Percentiles rank a stretch among this genome's conserved stretches.
Evolutionary conservation across 2,797 vertebrate species (phyloP).

Genomic region (Gouania willdenowi): DNA sequence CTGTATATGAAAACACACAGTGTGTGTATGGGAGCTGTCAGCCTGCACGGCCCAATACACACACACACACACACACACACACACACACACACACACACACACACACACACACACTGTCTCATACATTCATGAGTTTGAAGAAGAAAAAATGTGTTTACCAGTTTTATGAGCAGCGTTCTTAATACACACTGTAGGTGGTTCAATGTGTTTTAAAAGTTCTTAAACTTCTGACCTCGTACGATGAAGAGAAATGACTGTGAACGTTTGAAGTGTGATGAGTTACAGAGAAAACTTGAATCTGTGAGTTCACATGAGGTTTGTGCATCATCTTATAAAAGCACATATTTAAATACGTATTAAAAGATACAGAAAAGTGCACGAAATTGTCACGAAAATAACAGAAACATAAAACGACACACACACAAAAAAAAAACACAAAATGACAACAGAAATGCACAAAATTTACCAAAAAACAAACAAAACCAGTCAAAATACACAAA

Average conservation of each 20-base stretch:
- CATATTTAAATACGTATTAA: no score
- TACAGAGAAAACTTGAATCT: conserved; percentile 8
- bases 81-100: conserved; percentile 60
- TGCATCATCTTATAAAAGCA: background rate
- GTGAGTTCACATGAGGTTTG: conserved; percentile 5
- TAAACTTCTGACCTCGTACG: conserved; percentile 25
- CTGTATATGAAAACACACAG: conserved; percentile 55
- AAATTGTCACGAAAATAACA: no score
- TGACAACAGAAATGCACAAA: no score
- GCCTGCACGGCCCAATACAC: no score
- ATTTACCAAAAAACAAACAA: no score
- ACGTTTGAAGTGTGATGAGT: conserved; percentile 6
- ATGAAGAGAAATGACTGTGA: conserved; percentile 29
- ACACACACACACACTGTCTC: conserved; percentile 47
- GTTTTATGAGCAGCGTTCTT: conserved; percentile 16
- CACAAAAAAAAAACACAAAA: no score
- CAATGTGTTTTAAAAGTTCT: conserved; percentile 22
- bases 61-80: no score
- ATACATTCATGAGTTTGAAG: conserved; percentile 69
- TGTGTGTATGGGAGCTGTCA: conserved; percentile 66
- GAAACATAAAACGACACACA: no score
- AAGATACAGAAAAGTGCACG: no score
- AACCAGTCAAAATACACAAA: no score
- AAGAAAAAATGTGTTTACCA: conserved; percentile 29
- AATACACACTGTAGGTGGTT: conserved; percentile 16